These are phyloP conservation scores for Laothoe populi DNA, from an alignment of 2,888 invertebrate species.

Conservation along the genomic window DNA sequence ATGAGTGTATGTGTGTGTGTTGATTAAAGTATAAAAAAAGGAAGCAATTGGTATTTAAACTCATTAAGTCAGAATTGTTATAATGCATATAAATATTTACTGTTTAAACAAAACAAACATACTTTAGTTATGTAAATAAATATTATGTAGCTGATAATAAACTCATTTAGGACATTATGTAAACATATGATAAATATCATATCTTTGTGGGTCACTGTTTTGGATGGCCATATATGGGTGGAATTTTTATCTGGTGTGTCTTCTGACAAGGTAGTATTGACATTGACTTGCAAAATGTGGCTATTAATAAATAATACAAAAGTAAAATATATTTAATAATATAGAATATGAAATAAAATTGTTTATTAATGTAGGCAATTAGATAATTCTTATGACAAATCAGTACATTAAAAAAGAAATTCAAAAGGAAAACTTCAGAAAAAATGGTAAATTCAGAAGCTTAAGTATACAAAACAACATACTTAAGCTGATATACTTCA, in stretches of 20 bases:
- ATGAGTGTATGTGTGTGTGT: too few species aligned
- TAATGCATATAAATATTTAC: not conserved
- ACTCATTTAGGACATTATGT: conserved; percentile 5
- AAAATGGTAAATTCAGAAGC: too few species aligned
- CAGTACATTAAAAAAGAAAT: too few species aligned
- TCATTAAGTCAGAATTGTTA: not conserved
- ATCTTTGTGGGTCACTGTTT: conserved; percentile 10
- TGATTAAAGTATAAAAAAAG: too few species aligned
- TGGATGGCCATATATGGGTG: conserved; percentile 32
- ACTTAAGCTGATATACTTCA: too few species aligned
- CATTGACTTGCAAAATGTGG: not conserved
- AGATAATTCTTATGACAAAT: too few species aligned
- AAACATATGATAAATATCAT: conserved; percentile 2
- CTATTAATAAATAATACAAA: not conserved
- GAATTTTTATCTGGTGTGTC: conserved; percentile 17
- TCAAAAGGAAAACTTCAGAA: too few species aligned
- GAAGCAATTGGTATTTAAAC: not conserved
- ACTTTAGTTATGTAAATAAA: not conserved
- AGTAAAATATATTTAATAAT: too few species aligned
- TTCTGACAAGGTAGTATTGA: not conserved
- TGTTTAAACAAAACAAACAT: too few species aligned
- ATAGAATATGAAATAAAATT: too few species aligned
- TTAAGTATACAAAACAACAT: too few species aligned
- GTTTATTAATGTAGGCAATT: too few species aligned
- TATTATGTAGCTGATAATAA: conserved; percentile 9